These are phyloP conservation scores for Fregetta grallaria DNA, from an alignment of 2,113 vertebrate genomes.

Conservation along the genomic window DNA sequence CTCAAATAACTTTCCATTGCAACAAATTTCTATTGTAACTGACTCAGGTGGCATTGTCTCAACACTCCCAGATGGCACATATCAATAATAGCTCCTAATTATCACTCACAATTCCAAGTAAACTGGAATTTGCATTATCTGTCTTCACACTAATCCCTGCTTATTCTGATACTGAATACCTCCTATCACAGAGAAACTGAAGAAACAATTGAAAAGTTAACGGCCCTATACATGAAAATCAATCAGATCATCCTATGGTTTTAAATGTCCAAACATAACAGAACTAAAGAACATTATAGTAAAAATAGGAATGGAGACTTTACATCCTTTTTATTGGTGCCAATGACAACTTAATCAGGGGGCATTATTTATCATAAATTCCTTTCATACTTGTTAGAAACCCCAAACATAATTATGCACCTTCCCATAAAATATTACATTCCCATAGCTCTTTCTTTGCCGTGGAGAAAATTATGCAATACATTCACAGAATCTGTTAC, in stretches of 20 bases:
- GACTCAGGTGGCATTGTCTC: not conserved
- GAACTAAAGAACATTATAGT: not conserved
- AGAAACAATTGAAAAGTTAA: not conserved
- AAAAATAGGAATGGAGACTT: not conserved
- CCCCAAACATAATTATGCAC: not conserved
- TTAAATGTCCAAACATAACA: not conserved
- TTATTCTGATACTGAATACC: not conserved
- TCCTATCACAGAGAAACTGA: not conserved
- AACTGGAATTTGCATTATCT: constrained; percentile 8
- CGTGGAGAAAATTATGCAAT: not conserved
- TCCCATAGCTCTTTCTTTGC: not conserved
- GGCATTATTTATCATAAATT: not conserved
- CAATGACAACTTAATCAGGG: not conserved
- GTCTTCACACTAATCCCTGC: not conserved
- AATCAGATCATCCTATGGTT: not conserved
- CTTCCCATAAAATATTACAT: not conserved
- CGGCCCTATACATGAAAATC: not conserved
- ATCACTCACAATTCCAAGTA: not conserved
- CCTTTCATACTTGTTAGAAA: not conserved
- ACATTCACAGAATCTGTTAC: not conserved
- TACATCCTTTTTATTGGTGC: not conserved
- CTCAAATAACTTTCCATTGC: not conserved
- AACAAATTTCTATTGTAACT: not conserved
- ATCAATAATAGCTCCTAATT: constrained; percentile 40
- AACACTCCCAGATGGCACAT: not conserved